These are phyloP conservation scores for Diarsia dahlii DNA, from an alignment of 2,888 invertebrate species.

Conservation along the genomic window DNA sequence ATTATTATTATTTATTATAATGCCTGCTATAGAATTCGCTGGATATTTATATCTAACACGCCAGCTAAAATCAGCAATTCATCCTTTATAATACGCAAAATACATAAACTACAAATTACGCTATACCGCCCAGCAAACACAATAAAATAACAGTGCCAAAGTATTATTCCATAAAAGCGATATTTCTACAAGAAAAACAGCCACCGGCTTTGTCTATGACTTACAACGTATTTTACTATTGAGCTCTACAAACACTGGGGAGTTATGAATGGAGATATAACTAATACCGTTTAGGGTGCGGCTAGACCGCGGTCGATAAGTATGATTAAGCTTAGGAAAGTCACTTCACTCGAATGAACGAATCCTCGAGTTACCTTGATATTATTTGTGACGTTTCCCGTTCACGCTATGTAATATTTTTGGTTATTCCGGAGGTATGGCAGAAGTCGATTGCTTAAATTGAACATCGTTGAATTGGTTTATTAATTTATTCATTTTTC, in stretches of 20 bases:
- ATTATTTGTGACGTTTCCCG: neutral
- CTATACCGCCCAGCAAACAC: neutral
- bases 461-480: too few species aligned
- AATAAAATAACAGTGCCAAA: constrained; percentile 14
- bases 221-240: constrained; percentile 41
- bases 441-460: neutral
- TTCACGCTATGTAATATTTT: neutral
- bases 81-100: neutral
- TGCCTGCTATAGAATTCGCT: neutral
- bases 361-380: neutral
- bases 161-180: constrained; percentile 15
- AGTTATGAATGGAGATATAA: constrained; percentile 2
- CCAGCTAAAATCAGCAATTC: too few species aligned
- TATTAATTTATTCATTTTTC: too few species aligned
- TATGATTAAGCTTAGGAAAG: neutral
- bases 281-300: neutral
- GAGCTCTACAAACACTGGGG: constrained; percentile 25
- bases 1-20: too few species aligned
- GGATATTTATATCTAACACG: neutral
- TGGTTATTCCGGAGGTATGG: neutral
- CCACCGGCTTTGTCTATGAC: constrained; percentile 23
- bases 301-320: neutral
- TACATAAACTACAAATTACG: neutral
- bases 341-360: too few species aligned
- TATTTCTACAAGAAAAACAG: constrained; percentile 18